phyloP scores from a whole-genome alignment of 2,888 invertebrate species.

The Atherix ibis region DNA sequence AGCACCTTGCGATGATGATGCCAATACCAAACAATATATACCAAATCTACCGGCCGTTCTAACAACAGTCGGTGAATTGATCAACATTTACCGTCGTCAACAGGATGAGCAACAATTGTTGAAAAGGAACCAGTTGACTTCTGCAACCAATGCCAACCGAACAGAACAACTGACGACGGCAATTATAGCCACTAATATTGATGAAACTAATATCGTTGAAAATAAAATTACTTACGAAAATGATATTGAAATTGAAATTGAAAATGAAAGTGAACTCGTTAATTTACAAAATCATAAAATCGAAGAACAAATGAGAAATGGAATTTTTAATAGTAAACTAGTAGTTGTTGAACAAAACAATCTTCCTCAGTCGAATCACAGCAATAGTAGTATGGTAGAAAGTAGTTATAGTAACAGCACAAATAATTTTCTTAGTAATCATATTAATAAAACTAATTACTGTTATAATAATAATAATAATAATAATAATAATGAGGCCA shows the following conservation, averaged over 20 bases:
- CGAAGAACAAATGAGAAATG: not conserved
- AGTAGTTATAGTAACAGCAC: too few relatives aligned
- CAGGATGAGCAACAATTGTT: conserved; percentile 34
- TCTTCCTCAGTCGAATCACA: too few relatives aligned
- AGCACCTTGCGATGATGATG: conserved; percentile 21
- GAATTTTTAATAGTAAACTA: conserved; percentile 2
- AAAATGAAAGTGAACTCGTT: too few relatives aligned
- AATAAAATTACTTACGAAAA: not conserved
- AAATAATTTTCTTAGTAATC: too few relatives aligned
- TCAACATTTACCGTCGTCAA: conserved; percentile 29
- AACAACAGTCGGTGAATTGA: conserved; percentile 27
- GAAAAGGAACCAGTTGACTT: conserved; percentile 34
- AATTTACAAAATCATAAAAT: too few relatives aligned
- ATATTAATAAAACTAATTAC: too few relatives aligned
- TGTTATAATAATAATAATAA: too few relatives aligned
- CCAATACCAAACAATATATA: conserved; percentile 18
- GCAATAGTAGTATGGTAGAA: too few relatives aligned
- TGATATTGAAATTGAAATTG: too few relatives aligned
- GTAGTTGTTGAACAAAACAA: too few relatives aligned
- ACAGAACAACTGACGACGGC: conserved; percentile 7
- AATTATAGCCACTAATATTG: not conserved
- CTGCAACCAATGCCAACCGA: conserved; percentile 14
- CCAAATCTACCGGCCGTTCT: conserved; percentile 27
- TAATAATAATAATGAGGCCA: too few relatives aligned
- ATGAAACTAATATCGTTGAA: not conserved